phyloP scores from a whole-genome alignment of 2,888 invertebrate genomes.

The Chironomus tentans region DNA sequence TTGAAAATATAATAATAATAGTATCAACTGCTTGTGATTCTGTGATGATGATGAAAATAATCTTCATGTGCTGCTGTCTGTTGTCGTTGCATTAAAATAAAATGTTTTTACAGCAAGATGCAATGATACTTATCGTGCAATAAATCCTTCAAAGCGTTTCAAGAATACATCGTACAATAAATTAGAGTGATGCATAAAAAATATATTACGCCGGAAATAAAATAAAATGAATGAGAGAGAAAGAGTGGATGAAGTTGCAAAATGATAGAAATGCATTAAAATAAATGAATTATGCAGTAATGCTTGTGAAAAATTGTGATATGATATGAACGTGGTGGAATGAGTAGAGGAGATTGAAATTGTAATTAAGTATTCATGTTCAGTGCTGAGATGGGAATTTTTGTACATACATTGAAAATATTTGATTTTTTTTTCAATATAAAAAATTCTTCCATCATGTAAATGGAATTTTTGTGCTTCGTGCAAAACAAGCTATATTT shows the following conservation, averaged over 20 bases:
- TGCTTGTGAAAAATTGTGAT: not conserved
- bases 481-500: too few relatives aligned
- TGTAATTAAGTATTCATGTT: not conserved
- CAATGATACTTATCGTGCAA: not conserved
- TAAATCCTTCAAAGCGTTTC: not conserved
- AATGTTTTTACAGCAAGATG: not conserved
- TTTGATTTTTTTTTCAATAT: too few relatives aligned
- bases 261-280: not conserved
- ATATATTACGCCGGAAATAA: not conserved
- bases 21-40: too few relatives aligned
- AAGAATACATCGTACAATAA: not conserved
- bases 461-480: too few relatives aligned
- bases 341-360: not conserved
- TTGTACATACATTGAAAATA: not conserved
- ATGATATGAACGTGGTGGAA: not conserved
- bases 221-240: not conserved
- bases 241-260: not conserved
- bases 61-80: too few relatives aligned
- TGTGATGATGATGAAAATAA: too few relatives aligned
- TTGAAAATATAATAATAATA: too few relatives aligned
- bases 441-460: too few relatives aligned
- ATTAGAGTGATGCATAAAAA: not conserved
- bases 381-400: not conserved
- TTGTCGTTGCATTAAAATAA: too few relatives aligned
- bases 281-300: not conserved